Percentiles rank a stretch among this genome's conserved stretches.
phyloP scores from a whole-genome alignment of 2,113 vertebrate species.

The Callaeas wilsoni region DNA sequence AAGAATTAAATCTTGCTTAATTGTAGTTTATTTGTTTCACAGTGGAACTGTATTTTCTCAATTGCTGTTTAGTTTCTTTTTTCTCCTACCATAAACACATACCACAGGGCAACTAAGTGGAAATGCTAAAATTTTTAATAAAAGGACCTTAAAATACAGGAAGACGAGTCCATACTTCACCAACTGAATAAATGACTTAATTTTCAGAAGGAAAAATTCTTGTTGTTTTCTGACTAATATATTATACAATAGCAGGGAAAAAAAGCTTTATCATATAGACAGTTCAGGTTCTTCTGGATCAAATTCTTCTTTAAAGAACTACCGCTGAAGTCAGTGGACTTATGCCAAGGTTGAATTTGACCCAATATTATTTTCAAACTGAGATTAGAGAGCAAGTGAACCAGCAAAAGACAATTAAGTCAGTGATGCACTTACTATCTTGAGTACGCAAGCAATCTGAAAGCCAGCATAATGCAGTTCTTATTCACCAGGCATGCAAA shows the following conservation, averaged over 20 bases:
- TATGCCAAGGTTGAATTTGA: slow-evolving; percentile 40
- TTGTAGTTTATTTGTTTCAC: background rate
- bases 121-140: background rate
- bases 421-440: slow-evolving; percentile 62
- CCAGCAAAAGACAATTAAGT: slow-evolving; percentile 74
- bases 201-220: background rate
- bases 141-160: background rate
- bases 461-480: slow-evolving; percentile 60
- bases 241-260: background rate
- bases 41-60: background rate
- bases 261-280: background rate
- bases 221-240: background rate
- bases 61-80: background rate
- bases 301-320: background rate
- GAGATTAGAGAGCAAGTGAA: slow-evolving; percentile 71
- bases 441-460: slow-evolving; percentile 61
- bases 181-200: background rate
- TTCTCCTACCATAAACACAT: accelerated
- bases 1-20: background rate
- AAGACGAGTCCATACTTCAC: background rate
- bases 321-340: background rate
- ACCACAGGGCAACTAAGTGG: background rate
- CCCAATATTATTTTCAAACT: slow-evolving; percentile 49
- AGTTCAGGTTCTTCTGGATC: background rate
- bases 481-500: slow-evolving; percentile 66